Percentiles rank a stretch among this genome's conserved stretches.
Conservation (phyloP, 2,888 invertebrate genomes). For the Hypomecis atomaria region DNA sequence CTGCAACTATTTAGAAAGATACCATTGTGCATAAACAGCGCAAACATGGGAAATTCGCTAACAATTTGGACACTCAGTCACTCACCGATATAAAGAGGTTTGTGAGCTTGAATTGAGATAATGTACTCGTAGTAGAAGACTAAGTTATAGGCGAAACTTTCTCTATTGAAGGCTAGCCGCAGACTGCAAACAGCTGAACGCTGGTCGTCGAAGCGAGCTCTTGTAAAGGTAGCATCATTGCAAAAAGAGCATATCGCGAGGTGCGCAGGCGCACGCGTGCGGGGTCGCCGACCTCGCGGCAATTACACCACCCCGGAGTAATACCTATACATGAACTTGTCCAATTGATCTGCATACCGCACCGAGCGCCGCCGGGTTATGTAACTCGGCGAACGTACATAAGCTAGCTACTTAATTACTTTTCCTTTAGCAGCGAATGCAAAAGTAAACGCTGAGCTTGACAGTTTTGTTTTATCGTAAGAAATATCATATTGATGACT, state of each 20-base stretch:
- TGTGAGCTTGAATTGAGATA: not conserved
- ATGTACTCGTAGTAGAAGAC: not conserved
- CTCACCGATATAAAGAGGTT: not conserved
- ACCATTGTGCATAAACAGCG: not conserved
- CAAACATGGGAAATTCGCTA: too few relatives aligned
- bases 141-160: slow-evolving; percentile 16
- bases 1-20: not conserved
- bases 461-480: too few relatives aligned
- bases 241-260: slow-evolving; percentile 20
- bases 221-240: slow-evolving; percentile 22
- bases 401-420: not conserved
- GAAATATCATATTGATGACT: too few relatives aligned
- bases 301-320: slow-evolving; percentile 26
- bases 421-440: not conserved
- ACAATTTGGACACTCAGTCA: too few relatives aligned
- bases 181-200: slow-evolving; percentile 18
- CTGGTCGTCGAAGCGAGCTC: slow-evolving; percentile 11
- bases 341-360: slow-evolving; percentile 9
- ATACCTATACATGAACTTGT: slow-evolving; percentile 9
- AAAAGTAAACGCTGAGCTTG: not conserved
- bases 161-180: slow-evolving; percentile 25
- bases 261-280: slow-evolving; percentile 38
- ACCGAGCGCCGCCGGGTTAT: slow-evolving; percentile 2
- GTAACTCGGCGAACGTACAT: not conserved
- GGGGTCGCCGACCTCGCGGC: slow-evolving; percentile 31